A percentile compares a stretch with the other conserved stretches of the same genome.
Conservation (phyloP, 2,113 vertebrate species). For the Picathartes gymnocephalus region DNA sequence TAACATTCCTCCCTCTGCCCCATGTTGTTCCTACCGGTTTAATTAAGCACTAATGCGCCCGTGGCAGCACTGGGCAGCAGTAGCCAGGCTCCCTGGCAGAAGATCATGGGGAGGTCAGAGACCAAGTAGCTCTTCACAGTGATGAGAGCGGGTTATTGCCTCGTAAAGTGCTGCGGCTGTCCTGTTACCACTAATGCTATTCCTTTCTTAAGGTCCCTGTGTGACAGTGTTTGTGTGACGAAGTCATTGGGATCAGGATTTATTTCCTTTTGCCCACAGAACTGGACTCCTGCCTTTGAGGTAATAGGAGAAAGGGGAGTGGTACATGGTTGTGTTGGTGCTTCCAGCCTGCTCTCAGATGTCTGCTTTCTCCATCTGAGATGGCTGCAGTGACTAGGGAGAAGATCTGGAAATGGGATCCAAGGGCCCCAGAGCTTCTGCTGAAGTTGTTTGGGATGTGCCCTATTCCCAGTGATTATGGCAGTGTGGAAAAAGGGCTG, state of each 20-base stretch:
- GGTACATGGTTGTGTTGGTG: fast-evolving
- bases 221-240: fast-evolving
- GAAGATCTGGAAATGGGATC: not conserved
- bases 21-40: not conserved
- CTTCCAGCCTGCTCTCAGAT: not conserved
- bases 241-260: not conserved
- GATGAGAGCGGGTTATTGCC: not conserved
- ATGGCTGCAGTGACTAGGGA: not conserved
- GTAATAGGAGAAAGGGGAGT: not conserved
- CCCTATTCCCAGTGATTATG: not conserved
- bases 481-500: not conserved
- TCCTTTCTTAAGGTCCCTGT: not conserved
- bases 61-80: not conserved
- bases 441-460: not conserved
- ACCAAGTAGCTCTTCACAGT: not conserved
- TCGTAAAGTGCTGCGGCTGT: not conserved
- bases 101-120: not conserved
- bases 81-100: not conserved
- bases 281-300: not conserved
- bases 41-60: fast-evolving
- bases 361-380: not conserved
- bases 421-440: not conserved
- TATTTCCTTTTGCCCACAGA: not conserved
- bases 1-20: not conserved
- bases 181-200: not conserved